A percentile compares a stretch with the other conserved stretches of the same genome.
Evolutionary conservation across 2,888 invertebrate genomes (phyloP).

Genomic region (Ichneumoninae sp.): DNA sequence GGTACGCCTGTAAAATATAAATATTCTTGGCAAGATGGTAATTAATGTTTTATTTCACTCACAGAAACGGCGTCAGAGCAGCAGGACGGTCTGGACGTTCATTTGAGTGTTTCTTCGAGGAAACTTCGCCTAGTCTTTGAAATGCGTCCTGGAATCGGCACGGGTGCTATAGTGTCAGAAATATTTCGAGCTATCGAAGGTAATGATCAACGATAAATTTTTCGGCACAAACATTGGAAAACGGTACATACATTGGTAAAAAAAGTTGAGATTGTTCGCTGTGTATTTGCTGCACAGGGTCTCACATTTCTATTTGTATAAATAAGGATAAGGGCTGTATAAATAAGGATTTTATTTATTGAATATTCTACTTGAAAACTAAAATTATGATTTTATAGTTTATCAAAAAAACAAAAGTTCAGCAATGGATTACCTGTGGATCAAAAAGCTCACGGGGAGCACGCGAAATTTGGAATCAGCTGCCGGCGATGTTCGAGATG

Average conservation of each 20-base stretch:
- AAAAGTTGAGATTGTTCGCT: too few species aligned
- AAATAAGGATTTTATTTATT: not conserved
- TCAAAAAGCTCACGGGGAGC: conserved; percentile 80
- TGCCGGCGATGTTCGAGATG: conserved; percentile 75
- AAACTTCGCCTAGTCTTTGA: conserved; percentile 86
- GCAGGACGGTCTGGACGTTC: conserved; percentile 85
- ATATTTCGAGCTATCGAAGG: conserved; percentile 91
- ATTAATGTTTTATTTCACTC: conserved; percentile 14
- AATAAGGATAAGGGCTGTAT: not conserved
- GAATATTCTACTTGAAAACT: not conserved
- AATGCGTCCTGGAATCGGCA: conserved; percentile 87
- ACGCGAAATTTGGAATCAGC: conserved; percentile 75
- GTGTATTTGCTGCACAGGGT: too few species aligned
- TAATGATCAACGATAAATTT: conserved; percentile 76
- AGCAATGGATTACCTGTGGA: conserved; percentile 80
- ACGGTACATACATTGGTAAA: not conserved
- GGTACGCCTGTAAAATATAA: conserved; percentile 80
- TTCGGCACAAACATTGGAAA: not conserved
- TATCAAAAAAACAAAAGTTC: conserved; percentile 80
- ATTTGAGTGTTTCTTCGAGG: conserved; percentile 86
- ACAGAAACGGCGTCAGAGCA: conserved; percentile 86
- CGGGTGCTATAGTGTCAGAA: conserved; percentile 90
- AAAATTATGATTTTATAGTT: conserved; percentile 68
- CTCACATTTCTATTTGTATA: not conserved
- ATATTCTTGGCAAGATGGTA: not conserved